Evolutionary conservation across 2,113 vertebrate genomes (phyloP), one percentile per base, ranked within the genome.

Genomic region (Plecotus auritus): DNA sequence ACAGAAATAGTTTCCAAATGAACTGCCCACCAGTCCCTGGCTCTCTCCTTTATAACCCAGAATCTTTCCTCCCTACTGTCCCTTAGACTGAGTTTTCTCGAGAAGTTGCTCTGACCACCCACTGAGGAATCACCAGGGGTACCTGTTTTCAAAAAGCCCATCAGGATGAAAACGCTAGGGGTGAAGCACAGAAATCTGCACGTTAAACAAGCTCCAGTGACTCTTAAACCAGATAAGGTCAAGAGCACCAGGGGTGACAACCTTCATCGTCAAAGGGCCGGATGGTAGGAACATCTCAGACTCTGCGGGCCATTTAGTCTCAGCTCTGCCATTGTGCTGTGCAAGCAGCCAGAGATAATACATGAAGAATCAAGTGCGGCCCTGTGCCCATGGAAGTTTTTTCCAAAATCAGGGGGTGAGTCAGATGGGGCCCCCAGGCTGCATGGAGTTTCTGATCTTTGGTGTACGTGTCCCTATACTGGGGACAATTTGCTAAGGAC

Each of bases 291-390:
- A 69, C 30, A 42, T 37, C 56, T 23, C 3, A 78, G 17, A n/a
- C 32, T 83, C 28, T 6, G 17, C 0, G 2, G 73, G 45, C 20
- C 40, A 8, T 7, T 30, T 6, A 26, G 7, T n/a, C 32, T 74
- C 30, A 32, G 70, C 30, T 61, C 76, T 22, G 35, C 23, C 18
- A 7, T 0, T 56, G 56, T 5, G 13, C 0, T 3, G 59, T 7
- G 30, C 9, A 16, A 49, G 35, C 17, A 22, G 28, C 37, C n/a
- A 47, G 32, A 56, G 64, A 30, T 7, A 1, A 2, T 0, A 0
- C 0, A 11, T 2, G 12, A 73, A 73, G 37, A 40, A 59, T 26
- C 0, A 1, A 42, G 26, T 0, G 0, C 11, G 28, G 35, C 59
- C 37, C 6, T 18, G 42, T 49, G 42, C 49, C 73, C 61, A 30